Conservation (phyloP, 2,888 invertebrate genomes). For the Dioctria linearis region DNA sequence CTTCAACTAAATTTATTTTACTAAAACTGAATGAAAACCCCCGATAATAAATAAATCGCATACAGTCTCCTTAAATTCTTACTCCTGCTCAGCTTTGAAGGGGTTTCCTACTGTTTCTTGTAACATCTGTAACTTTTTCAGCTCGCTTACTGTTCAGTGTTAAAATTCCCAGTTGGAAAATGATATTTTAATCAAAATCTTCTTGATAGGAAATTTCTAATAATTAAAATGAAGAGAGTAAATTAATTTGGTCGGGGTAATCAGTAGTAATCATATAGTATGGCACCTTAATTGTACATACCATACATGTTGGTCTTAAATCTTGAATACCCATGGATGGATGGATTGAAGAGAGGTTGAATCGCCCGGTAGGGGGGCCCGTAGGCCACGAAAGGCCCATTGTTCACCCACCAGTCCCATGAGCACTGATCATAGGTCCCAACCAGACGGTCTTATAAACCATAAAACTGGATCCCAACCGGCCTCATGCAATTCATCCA, state of each 20-base stretch:
- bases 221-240: conserved; percentile 73
- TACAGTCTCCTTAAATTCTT: conserved; percentile 48
- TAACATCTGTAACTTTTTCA: conserved; percentile 91
- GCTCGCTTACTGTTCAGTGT: conserved; percentile 93
- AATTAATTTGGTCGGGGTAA: neutral
- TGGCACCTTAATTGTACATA: conserved; percentile 89
- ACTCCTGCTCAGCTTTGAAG: conserved; percentile 79
- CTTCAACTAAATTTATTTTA: no score
- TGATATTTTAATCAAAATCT: conserved; percentile 98
- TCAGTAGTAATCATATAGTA: neutral
- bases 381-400: no score
- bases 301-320: conserved; percentile 91
- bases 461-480: no score
- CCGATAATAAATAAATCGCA: neutral
- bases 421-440: no score
- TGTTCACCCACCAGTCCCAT: no score
- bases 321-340: conserved; percentile 98
- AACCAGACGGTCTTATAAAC: no score
- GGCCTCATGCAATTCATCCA: no score
- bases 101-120: conserved; percentile 88
- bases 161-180: conserved; percentile 96
- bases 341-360: no score
- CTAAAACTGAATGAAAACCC: neutral
- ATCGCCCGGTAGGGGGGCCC: no score
- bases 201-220: conserved; percentile 95